Conservation (phyloP, 2,888 invertebrate genomes). For the Acleris holmiana region DNA sequence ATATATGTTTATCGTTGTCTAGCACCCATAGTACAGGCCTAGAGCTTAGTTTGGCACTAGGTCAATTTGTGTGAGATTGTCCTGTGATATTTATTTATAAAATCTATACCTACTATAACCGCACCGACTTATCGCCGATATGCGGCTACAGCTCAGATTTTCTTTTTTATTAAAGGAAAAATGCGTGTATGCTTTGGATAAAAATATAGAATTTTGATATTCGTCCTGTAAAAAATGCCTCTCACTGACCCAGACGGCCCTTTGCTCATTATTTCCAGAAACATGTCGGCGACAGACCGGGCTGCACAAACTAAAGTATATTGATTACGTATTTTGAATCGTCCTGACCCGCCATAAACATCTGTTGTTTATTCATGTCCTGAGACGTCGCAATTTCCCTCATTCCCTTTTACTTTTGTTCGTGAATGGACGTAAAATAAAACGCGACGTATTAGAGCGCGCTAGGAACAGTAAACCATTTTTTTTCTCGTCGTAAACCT, state of each 20-base stretch:
- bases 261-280: slow-evolving; percentile 22
- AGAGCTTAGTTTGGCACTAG: no score
- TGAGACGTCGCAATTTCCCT: slow-evolving; percentile 53
- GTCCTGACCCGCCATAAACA: slow-evolving; percentile 56
- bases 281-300: slow-evolving; percentile 27
- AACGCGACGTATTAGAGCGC: slow-evolving; percentile 17
- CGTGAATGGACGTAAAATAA: slow-evolving; percentile 32
- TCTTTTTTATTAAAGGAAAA: no score
- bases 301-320: slow-evolving; percentile 41
- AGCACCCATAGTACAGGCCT: no score
- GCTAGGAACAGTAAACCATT: slow-evolving; percentile 18
- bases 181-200: neutral
- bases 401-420: slow-evolving; percentile 53
- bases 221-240: neutral
- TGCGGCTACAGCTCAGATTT: no score
- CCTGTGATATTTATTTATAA: no score
- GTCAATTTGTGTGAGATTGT: no score
- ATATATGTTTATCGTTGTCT: no score
- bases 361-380: slow-evolving; percentile 70
- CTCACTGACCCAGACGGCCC: neutral
- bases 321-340: slow-evolving; percentile 64
- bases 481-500: slow-evolving; percentile 22
- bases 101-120: no score
- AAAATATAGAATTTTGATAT: neutral
- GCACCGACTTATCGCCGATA: no score